phyloP scores from a whole-genome alignment of 1,140 invertebrate genomes.

The Magallana ariakensis region DNA sequence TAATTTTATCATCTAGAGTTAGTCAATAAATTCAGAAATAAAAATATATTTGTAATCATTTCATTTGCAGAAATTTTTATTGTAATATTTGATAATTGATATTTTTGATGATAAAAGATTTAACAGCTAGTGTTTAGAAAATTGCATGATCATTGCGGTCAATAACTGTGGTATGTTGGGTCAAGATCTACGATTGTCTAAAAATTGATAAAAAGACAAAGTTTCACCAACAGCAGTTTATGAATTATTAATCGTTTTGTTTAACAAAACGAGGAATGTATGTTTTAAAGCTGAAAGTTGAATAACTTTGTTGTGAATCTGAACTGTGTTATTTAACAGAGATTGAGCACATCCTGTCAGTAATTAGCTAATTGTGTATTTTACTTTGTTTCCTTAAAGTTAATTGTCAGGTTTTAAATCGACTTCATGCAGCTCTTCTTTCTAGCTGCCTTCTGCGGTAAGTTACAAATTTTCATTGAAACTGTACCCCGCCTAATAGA shows the following conservation, averaged over 20 bases:
- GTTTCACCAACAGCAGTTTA: neutral
- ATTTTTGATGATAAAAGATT: too few species aligned
- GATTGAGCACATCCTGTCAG: neutral
- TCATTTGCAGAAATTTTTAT: too few species aligned
- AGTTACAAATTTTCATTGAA: neutral
- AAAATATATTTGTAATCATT: too few species aligned
- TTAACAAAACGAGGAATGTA: too few species aligned
- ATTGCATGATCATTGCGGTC: too few species aligned
- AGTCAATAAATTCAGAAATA: too few species aligned
- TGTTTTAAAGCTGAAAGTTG: neutral
- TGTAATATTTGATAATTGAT: too few species aligned
- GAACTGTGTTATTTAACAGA: neutral
- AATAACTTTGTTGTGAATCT: neutral
- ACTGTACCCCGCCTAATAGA: neutral
- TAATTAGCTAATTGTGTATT: constrained; percentile 2
- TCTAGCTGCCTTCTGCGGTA: neutral
- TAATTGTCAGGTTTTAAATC: neutral
- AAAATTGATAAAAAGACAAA: neutral
- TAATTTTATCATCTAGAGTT: too few species aligned
- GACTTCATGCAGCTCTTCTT: neutral
- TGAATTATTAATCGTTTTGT: neutral
- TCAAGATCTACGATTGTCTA: neutral
- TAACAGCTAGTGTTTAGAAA: too few species aligned
- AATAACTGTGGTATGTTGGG: neutral
- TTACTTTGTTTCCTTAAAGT: neutral